Percentiles rank a stretch among this genome's conserved stretches.
Conservation (phyloP, 2,797 vertebrate genomes). For the Scolopax rusticola region DNA sequence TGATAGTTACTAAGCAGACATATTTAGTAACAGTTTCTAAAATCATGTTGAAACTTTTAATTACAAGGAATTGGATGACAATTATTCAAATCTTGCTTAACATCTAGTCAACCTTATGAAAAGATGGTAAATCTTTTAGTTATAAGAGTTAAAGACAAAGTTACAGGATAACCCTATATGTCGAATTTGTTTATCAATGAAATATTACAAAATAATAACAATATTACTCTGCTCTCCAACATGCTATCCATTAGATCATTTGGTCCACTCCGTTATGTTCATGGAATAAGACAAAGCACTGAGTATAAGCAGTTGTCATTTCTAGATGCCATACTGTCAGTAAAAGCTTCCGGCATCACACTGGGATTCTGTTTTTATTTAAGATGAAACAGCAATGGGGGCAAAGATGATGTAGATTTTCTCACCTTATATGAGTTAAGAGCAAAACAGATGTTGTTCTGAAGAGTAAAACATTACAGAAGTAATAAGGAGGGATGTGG, state of each 20-base stretch:
- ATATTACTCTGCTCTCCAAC: not conserved
- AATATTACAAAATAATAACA: not conserved
- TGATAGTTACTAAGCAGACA: not conserved
- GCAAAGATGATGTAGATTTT: not conserved
- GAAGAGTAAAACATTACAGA: not conserved
- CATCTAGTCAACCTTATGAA: not conserved
- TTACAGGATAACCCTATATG: not conserved
- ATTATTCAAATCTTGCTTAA: not conserved
- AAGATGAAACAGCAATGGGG: not conserved
- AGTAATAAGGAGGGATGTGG: not conserved
- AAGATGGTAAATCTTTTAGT: not conserved
- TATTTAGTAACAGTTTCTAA: not conserved
- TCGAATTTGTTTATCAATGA: not conserved
- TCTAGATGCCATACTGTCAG: not conserved
- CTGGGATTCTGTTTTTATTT: not conserved
- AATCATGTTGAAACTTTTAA: fast-evolving
- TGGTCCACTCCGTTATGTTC: not conserved
- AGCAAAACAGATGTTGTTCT: not conserved
- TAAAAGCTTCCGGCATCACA: not conserved
- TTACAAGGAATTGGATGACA: not conserved
- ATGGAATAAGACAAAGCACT: not conserved
- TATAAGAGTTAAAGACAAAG: not conserved
- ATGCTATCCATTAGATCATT: not conserved
- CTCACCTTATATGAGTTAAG: not conserved
- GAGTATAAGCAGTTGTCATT: not conserved